Evolutionary conservation across 2,113 vertebrate species (phyloP), one percentile per base, ranked within the genome.

Genomic region (Ammodytes marinus): DNA sequence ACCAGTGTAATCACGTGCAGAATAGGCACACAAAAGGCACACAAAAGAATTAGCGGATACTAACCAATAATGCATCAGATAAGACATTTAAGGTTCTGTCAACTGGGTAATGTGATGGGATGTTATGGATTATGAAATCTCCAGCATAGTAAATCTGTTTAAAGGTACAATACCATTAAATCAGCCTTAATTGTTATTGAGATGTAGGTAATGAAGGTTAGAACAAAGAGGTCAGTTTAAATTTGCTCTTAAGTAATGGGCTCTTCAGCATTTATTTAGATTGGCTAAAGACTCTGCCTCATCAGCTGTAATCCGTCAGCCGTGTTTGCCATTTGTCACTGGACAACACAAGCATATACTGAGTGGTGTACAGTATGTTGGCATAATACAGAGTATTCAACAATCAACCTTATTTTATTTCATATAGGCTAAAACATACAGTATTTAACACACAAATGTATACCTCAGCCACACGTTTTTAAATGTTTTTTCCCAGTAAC

Each of bases 201-300:
- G 54, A 77, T 54, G 15, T 49, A n/a, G 43, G 64, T 69, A 71
- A 79, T 82, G 46, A 49, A 75, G 80, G 42, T 68, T 74, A 58
- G 70, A 80, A 65, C 52, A 86, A 82, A 73, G 45, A 43, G 55
- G 35, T 73, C 3, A 27, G 27, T 27, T 27, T 27, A 45, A 61
- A 67, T 67, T 69, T 12, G 8, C 52, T 45, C 35, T 40, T 37
- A 17, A 78, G 50, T 78, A 80, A 60, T 68, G 40, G 54, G 43
- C 35, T 57, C 12, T 37, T 13, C 46, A 79, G 50, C 39, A 79
- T 84, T 54, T 12, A 17, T 86, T 68, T 53, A 42, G 37, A 65
- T 27, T 69, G 50, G 60, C 47, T 74, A 13, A 61, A 67, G 49
- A 69, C 81, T 84, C 37, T 63, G 80, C 79, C 50, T 69, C 61